These are phyloP conservation scores for Eupelmus urozonus DNA, from an alignment of 2,888 invertebrate genomes.

Conservation along the genomic window DNA sequence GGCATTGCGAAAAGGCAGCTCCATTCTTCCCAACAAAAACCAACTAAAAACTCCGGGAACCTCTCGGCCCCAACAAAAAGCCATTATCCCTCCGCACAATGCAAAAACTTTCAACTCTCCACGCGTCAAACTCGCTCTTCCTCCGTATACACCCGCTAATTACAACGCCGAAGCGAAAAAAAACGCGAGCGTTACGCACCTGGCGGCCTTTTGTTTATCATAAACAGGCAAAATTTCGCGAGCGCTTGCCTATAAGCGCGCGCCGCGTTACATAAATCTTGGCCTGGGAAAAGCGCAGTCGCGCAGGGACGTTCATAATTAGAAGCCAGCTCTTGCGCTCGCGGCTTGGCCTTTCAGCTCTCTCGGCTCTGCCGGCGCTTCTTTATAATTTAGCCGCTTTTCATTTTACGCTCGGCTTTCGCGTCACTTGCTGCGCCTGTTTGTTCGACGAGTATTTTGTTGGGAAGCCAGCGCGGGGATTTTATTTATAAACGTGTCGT, in stretches of 20 bases:
- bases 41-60: too few relatives aligned
- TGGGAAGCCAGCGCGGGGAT: too few relatives aligned
- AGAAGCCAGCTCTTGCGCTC: constrained; percentile 28
- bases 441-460: background rate
- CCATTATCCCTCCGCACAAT: background rate
- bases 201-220: too few relatives aligned
- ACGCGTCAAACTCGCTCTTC: background rate
- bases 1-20: too few relatives aligned
- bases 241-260: background rate
- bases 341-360: background rate
- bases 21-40: too few relatives aligned
- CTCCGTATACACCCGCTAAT: background rate
- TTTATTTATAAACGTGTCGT: background rate
- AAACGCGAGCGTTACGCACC: too few relatives aligned
- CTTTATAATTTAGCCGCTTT: constrained; percentile 21
- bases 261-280: constrained; percentile 26
- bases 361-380: background rate
- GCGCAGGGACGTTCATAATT: constrained; percentile 42
- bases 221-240: background rate
- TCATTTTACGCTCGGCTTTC: constrained; percentile 25
- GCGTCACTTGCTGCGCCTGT: too few relatives aligned
- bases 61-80: too few relatives aligned
- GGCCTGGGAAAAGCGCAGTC: constrained; percentile 42
- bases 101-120: background rate
- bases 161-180: too few relatives aligned